These are phyloP conservation scores for Odontocolon sp. DNA, from an alignment of 2,888 invertebrate genomes.

Conservation along the genomic window DNA sequence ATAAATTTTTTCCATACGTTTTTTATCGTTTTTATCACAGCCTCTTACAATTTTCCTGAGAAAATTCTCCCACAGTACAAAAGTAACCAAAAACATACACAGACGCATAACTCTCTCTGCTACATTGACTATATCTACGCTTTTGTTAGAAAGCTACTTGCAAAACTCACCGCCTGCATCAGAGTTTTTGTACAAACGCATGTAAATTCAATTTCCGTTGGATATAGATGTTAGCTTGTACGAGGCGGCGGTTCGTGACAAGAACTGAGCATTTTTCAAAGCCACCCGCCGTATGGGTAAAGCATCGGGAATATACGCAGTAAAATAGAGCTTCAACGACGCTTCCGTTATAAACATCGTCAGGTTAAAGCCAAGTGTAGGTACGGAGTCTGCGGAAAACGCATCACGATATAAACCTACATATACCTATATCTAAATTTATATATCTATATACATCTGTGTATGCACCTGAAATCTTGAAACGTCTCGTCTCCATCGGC, in stretches of 20 bases:
- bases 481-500: neutral
- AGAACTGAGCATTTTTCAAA: slow-evolving; percentile 21
- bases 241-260: slow-evolving; percentile 4
- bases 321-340: neutral
- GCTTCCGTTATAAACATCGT: neutral
- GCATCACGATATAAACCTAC: too few relatives aligned
- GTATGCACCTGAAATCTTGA: neutral
- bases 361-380: too few relatives aligned
- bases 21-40: too few relatives aligned
- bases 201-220: slow-evolving; percentile 21
- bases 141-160: too few relatives aligned
- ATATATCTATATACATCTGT: too few relatives aligned
- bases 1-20: too few relatives aligned
- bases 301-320: neutral
- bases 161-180: slow-evolving; percentile 8
- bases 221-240: neutral
- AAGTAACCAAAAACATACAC: too few relatives aligned
- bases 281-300: neutral
- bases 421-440: too few relatives aligned
- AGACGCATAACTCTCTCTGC: too few relatives aligned
- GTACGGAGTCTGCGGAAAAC: too few relatives aligned
- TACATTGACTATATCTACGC: slow-evolving; percentile 1
- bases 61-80: too few relatives aligned
- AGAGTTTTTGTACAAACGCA: slow-evolving; percentile 27
- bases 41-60: too few relatives aligned